phyloP scores from a whole-genome alignment of 2,797 vertebrate genomes.

The Limosa lapponica region DNA sequence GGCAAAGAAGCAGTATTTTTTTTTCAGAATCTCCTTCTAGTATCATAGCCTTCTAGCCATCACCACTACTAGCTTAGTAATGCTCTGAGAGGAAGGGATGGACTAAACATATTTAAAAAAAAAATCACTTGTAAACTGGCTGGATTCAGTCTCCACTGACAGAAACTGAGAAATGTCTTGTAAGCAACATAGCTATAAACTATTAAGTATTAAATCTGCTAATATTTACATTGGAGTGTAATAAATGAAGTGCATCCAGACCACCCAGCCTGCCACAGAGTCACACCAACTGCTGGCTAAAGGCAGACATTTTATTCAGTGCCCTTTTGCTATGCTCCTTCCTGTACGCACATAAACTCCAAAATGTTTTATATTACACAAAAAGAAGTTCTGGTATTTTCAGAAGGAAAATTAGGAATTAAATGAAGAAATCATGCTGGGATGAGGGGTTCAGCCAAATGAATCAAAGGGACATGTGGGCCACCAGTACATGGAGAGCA shows the following conservation, averaged over 20 bases:
- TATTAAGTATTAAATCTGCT: not conserved
- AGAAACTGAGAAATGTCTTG: not conserved
- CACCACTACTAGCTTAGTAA: not conserved
- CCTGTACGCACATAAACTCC: not conserved
- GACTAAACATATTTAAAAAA: not conserved
- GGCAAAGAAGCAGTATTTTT: not conserved
- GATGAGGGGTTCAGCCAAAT: not conserved
- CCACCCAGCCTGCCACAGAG: not conserved
- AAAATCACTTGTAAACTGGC: not conserved
- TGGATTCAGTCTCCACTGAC: not conserved
- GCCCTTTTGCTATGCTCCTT: not conserved
- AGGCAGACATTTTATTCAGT: not conserved
- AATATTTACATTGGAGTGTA: not conserved
- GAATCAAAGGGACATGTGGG: accelerated
- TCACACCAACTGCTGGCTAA: not conserved
- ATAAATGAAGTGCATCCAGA: not conserved
- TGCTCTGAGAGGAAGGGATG: not conserved
- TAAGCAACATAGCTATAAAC: not conserved
- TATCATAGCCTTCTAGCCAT: not conserved
- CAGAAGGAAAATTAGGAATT: not conserved
- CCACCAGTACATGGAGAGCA: not conserved
- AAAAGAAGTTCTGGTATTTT: not conserved
- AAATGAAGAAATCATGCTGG: not conserved
- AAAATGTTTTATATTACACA: not conserved
- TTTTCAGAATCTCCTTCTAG: not conserved